Conservation (phyloP, 1,140 invertebrate species). For the Drosophila azteca region DNA sequence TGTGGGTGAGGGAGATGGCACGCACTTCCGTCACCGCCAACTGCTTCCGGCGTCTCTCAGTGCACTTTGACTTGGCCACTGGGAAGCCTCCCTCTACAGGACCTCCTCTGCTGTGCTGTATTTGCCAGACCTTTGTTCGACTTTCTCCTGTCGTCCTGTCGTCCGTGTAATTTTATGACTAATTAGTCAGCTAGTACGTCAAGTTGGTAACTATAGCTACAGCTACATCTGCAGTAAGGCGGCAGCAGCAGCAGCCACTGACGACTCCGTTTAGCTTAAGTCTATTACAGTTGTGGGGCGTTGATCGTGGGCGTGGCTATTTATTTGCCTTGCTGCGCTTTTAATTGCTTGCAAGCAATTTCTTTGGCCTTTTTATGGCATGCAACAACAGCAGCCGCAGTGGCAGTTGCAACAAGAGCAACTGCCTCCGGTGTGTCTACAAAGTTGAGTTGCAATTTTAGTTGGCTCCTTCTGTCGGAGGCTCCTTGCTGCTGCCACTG, state of each 20-base stretch:
- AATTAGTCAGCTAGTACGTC: conserved; percentile 76
- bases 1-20: conserved; percentile 29
- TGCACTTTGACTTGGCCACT: conserved; percentile 71
- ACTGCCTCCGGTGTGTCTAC: conserved; percentile 69
- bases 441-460: conserved; percentile 78
- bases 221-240: conserved; percentile 6
- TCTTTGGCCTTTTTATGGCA: conserved; percentile 65
- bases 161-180: conserved; percentile 77
- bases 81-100: conserved; percentile 1
- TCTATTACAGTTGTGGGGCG: conserved; percentile 51
- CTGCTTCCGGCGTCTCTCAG: conserved; percentile 69
- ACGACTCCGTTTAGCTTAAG: conserved; percentile 66
- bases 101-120: conserved; percentile 23
- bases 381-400: conserved; percentile 25
- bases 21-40: conserved; percentile 76
- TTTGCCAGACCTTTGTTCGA: conserved; percentile 62
- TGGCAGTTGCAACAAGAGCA: conserved; percentile 30
- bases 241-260: conserved; percentile 1
- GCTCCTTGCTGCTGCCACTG: conserved; percentile 8
- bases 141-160: conserved; percentile 29
- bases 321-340: conserved; percentile 77
- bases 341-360: conserved; percentile 74
- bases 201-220: conserved; percentile 70
- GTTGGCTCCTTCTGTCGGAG: conserved; percentile 47
- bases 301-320: conserved; percentile 66